Evolutionary conservation across 2,113 vertebrate genomes (phyloP).

Genomic region (Tretioscincus oriximinensis): DNA sequence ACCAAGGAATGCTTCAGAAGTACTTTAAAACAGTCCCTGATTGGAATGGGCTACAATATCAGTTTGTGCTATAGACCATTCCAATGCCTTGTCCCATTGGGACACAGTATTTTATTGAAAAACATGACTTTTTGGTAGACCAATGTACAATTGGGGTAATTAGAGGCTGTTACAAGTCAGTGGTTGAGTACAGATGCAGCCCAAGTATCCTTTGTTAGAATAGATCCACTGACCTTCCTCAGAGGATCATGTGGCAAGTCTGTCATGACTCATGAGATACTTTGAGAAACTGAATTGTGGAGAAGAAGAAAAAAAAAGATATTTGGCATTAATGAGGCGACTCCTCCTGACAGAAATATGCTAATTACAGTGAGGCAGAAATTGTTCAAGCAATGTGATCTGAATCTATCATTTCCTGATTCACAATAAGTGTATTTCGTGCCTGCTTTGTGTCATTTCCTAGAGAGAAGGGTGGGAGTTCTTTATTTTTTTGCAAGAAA

Average conservation of each 20-base stretch:
- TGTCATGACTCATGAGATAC: not conserved
- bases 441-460: rapidly evolving
- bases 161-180: too few relatives aligned
- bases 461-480: rapidly evolving
- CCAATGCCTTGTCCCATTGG: too few relatives aligned
- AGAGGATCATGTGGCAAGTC: not conserved
- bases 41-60: too few relatives aligned
- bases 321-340: not conserved
- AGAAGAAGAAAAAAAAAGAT: not conserved
- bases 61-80: too few relatives aligned
- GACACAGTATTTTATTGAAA: too few relatives aligned
- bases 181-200: too few relatives aligned
- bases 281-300: not conserved
- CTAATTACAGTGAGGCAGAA: slow-evolving; percentile 6
- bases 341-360: rapidly evolving
- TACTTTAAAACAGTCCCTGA: too few relatives aligned
- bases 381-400: not conserved
- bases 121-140: too few relatives aligned
- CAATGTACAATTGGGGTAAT: too few relatives aligned
- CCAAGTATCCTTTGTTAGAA: not conserved
- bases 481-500: not conserved
- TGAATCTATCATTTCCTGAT: not conserved
- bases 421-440: rapidly evolving
- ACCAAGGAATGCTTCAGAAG: too few relatives aligned
- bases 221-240: not conserved